Evolutionary conservation across 2,113 vertebrate genomes (phyloP).

Genomic region (Dendrocopos noguchii): DNA sequence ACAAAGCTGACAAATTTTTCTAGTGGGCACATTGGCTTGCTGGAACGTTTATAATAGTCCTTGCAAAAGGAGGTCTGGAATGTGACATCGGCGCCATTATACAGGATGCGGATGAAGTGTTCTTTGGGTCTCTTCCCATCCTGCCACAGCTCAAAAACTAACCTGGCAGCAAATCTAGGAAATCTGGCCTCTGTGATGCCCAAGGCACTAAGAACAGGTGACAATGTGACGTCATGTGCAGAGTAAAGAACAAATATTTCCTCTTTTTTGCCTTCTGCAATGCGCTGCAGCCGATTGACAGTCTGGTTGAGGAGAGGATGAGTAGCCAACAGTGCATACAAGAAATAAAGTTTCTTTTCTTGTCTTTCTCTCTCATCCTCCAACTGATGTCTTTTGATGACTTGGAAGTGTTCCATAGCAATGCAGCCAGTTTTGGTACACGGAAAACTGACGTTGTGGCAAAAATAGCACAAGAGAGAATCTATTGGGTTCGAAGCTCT

Average conservation of each 20-base stretch:
- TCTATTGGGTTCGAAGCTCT: conserved; percentile 94
- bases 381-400: conserved; percentile 91
- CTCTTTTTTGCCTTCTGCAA: conserved; percentile 72
- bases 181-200: conserved; percentile 89
- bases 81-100: conserved; percentile 93
- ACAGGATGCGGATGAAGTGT: conserved; percentile 90
- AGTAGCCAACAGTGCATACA: conserved; percentile 88
- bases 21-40: conserved; percentile 89
- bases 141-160: conserved; percentile 95
- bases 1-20: conserved; percentile 90
- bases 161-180: conserved; percentile 92
- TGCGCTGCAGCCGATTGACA: conserved; percentile 81
- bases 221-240: conserved; percentile 94
- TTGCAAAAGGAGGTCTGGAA: conserved; percentile 92
- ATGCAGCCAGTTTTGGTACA: conserved; percentile 87
- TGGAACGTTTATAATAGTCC: conserved; percentile 75
- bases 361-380: conserved; percentile 89
- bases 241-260: conserved; percentile 88
- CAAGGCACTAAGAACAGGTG: conserved; percentile 92
- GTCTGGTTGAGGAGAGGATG: conserved; percentile 93
- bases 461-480: conserved; percentile 92
- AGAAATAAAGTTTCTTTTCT: conserved; percentile 84
- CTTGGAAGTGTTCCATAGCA: conserved; percentile 86
- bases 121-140: conserved; percentile 79
- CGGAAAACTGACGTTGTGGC: conserved; percentile 91